These are phyloP conservation scores for Conus betulinus DNA, from an alignment of 1,140 invertebrate species.

Conservation along the genomic window DNA sequence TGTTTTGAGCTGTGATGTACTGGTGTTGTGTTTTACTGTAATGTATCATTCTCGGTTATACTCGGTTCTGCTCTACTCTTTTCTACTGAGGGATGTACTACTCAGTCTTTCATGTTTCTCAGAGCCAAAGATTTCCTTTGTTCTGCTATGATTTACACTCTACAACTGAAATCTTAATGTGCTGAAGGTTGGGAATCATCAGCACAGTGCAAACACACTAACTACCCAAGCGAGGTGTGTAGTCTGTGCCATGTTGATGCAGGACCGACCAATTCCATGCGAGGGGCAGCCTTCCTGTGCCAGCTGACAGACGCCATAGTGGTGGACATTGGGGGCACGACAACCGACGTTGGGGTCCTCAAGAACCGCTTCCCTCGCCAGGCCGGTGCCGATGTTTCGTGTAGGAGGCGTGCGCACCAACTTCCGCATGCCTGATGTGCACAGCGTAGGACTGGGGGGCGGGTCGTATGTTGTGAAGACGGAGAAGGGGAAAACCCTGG, in stretches of 20 bases:
- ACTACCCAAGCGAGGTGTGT: too few relatives aligned
- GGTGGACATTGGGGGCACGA: constrained; percentile 73
- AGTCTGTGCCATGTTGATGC: not conserved
- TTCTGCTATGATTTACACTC: too few relatives aligned
- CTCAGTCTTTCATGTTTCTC: too few relatives aligned
- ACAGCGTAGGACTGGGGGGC: constrained; percentile 70
- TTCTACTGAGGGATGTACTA: too few relatives aligned
- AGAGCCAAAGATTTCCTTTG: too few relatives aligned
- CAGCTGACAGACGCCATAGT: constrained; percentile 65
- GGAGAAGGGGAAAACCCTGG: constrained; percentile 14
- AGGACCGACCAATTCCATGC: constrained; percentile 72
- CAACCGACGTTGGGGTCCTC: constrained; percentile 67
- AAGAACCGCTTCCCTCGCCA: constrained; percentile 67
- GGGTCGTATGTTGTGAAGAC: constrained; percentile 63
- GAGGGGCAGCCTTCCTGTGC: constrained; percentile 70
- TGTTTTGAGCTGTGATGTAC: too few relatives aligned
- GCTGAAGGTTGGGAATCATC: too few relatives aligned
- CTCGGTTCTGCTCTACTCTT: too few relatives aligned
- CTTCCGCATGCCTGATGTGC: constrained; percentile 71
- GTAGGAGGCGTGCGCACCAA: constrained; percentile 67
- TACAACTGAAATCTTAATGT: too few relatives aligned
- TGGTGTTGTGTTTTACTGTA: too few relatives aligned
- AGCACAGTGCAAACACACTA: too few relatives aligned
- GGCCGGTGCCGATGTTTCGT: constrained; percentile 64
- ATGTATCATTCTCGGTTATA: too few relatives aligned